Evolutionary conservation across 2,888 invertebrate genomes (phyloP), one percentile per base, ranked within the genome.

Genomic region (Pristionchus exspectatus): DNA sequence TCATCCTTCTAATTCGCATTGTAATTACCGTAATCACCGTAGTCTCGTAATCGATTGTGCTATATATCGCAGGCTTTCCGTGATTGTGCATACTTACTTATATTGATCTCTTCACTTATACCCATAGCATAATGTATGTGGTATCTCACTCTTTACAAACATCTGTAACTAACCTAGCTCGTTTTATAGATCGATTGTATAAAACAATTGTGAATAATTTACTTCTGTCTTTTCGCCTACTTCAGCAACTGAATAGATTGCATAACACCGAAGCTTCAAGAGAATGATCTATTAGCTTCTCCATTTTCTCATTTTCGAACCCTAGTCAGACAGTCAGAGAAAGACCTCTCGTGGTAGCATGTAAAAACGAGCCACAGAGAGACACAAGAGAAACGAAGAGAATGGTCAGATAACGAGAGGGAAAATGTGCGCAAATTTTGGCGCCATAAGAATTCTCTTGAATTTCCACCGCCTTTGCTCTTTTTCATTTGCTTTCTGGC

Each of bases 1-100:
- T 16, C 33, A 74, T 74, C 38, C 18, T 69, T 30, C 14, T 33
- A 30, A 30, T 74, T 74, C 74, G 33, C 38, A 74, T 38, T 74
- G 74, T 74, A 74, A 18, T 30, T 74, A 74, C 33, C 74, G 33
- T 74, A 74, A 44, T 50, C 38, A 38, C 18, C 38, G 77, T 77
- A 77, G 77, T n/a, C 33, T 77, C 30, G 24, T 50, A 77, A 30
- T 74, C n/a, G 18, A 74, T 74, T 77, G 77, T 44, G 77, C 77
- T 77, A 77, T 77, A 44, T 38, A 30, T 33, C 18, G 38, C 44
- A 30, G 21, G 30, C 44, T 77, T 77, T 77, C 44, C 44, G 77
- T 44, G 24, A 77, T 77, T 38, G 38, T 24, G 38, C 77, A 77
- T 77, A n/a, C 77, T 33, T 44, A 77, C 44, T 77, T 24, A 77